phyloP scores from a whole-genome alignment of 2,113 vertebrate genomes.

The Ursus arctos region DNA sequence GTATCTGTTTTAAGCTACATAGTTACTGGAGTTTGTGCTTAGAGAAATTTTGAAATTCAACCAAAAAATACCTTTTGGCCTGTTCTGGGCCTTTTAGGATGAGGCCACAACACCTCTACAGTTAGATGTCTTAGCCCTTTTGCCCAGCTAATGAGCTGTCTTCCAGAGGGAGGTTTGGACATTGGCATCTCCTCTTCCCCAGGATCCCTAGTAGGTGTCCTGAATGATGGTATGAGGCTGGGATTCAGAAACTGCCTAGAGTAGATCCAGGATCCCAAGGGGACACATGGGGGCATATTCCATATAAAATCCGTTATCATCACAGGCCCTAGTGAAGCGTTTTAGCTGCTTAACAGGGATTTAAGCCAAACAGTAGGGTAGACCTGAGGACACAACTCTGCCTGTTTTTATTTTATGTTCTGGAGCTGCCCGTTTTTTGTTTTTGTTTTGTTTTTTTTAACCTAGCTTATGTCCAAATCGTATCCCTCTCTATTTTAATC shows the following conservation, averaged over 20 bases:
- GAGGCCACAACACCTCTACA: not conserved
- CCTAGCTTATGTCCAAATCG: not conserved
- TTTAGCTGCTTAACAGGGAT: not conserved
- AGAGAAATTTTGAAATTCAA: constrained; percentile 1
- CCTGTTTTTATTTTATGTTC: not conserved
- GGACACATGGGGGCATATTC: not conserved
- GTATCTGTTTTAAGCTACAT: not conserved
- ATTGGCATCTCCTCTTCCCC: not conserved
- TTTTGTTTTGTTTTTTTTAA: not conserved
- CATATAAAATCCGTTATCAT: not conserved
- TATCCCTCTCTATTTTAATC: not conserved
- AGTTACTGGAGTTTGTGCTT: not conserved
- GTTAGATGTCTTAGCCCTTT: not conserved
- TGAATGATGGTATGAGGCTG: not conserved
- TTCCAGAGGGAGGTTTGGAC: not conserved
- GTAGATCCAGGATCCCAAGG: not conserved
- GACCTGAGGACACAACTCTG: not conserved
- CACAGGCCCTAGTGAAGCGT: not conserved
- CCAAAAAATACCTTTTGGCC: not conserved
- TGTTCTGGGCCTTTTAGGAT: not conserved
- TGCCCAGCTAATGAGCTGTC: not conserved
- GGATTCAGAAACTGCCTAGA: not conserved
- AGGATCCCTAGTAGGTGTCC: not conserved
- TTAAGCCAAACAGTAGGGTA: not conserved
- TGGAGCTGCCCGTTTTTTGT: not conserved